These are phyloP conservation scores for Ophioninae sp. DNA, from an alignment of 2,888 invertebrate species.

Conservation along the genomic window DNA sequence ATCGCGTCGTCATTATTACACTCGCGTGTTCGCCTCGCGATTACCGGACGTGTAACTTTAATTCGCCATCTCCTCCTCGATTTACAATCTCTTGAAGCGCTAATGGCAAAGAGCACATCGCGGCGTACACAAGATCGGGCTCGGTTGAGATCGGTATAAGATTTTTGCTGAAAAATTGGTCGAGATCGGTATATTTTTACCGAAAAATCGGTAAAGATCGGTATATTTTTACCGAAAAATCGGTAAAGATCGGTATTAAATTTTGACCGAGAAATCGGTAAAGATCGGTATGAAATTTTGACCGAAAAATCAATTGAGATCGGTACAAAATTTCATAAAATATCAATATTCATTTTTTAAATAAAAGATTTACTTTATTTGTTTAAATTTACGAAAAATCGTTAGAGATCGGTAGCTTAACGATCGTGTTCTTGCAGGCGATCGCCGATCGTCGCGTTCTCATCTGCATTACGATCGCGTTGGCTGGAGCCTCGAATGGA, in stretches of 20 bases:
- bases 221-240: too few relatives aligned
- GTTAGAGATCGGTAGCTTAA: neutral
- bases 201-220: too few relatives aligned
- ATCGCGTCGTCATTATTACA: conserved; percentile 7
- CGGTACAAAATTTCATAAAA: too few relatives aligned
- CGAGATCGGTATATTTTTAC: too few relatives aligned
- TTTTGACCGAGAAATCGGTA: too few relatives aligned
- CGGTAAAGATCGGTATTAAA: too few relatives aligned
- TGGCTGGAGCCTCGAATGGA: neutral
- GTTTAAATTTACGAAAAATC: too few relatives aligned
- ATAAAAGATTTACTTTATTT: too few relatives aligned
- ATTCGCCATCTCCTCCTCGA: conserved; percentile 21
- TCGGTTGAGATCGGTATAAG: neutral
- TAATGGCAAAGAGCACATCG: neutral
- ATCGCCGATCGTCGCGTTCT: neutral
- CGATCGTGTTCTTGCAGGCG: neutral
- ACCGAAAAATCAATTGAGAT: too few relatives aligned
- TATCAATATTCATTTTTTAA: too few relatives aligned
- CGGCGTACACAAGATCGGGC: neutral
- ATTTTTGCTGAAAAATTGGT: too few relatives aligned
- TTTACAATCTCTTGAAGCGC: conserved; percentile 6
- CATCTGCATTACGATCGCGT: neutral
- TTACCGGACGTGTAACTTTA: conserved; percentile 31
- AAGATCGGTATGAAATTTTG: too few relatives aligned
- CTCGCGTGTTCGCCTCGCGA: conserved; percentile 4